Evolutionary conservation across 2,113 vertebrate genomes (phyloP).

Genomic region (Pteronura brasiliensis): DNA sequence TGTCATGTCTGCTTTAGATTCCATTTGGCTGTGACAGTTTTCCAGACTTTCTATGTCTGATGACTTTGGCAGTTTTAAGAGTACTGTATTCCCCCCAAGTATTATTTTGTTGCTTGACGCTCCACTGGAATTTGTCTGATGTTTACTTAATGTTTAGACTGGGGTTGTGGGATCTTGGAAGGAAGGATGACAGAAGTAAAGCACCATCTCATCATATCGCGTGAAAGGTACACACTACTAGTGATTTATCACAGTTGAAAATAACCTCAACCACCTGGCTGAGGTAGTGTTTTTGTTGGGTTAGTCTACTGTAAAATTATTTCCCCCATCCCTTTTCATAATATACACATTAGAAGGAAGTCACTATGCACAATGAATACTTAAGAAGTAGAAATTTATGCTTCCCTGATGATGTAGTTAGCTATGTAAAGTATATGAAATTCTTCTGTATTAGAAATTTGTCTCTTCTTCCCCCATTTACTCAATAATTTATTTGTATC

Average conservation of each 20-base stretch:
- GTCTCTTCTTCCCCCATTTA: neutral
- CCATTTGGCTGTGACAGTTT: neutral
- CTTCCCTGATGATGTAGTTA: neutral
- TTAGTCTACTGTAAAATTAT: neutral
- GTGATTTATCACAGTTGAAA: neutral
- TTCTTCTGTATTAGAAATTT: neutral
- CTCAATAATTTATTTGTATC: neutral
- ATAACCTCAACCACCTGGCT: neutral
- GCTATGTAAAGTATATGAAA: neutral
- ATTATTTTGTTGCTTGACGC: neutral
- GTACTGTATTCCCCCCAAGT: neutral
- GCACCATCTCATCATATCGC: neutral
- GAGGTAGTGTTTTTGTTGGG: neutral
- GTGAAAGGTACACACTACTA: neutral
- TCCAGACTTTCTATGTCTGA: neutral
- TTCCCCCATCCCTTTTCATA: neutral
- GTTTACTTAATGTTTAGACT: neutral
- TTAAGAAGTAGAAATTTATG: neutral
- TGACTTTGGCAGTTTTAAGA: neutral
- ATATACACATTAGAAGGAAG: neutral
- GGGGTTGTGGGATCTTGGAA: neutral
- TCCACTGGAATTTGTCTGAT: neutral
- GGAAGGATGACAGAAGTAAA: neutral
- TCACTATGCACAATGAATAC: neutral
- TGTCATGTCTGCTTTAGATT: neutral